phyloP scores from a whole-genome alignment of 2,113 vertebrate species.

The Phoxinus phoxinus region DNA sequence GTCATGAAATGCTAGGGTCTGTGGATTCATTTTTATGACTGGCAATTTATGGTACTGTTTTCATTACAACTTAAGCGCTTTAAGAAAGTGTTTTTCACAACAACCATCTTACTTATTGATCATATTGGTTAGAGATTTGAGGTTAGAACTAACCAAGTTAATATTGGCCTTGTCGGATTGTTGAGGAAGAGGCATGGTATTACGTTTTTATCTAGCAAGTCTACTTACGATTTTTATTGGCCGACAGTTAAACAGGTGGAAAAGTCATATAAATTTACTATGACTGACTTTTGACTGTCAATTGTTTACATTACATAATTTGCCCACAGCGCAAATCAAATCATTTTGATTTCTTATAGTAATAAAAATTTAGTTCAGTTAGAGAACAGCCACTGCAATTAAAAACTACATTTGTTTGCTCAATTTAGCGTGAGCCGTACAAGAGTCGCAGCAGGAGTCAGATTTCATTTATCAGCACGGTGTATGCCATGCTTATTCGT shows the following conservation, averaged over 20 bases:
- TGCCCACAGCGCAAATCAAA: no score
- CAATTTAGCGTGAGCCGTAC: no score
- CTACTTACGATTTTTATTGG: background rate
- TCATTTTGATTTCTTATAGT: no score
- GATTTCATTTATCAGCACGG: no score
- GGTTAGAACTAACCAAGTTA: background rate
- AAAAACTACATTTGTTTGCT: no score
- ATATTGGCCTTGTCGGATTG: background rate
- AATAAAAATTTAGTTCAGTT: no score
- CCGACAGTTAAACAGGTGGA: background rate
- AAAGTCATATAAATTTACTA: background rate
- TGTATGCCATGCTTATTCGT: no score
- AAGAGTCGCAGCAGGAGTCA: no score
- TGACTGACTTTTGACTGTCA: background rate
- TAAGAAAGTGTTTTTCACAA: background rate
- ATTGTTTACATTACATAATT: no score
- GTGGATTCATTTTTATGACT: background rate
- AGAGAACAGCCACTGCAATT: no score
- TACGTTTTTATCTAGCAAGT: background rate
- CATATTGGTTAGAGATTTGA: background rate
- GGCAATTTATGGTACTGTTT: slow-evolving; percentile 9
- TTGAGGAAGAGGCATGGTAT: background rate
- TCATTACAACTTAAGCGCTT: background rate
- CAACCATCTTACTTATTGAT: background rate
- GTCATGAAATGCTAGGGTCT: slow-evolving; percentile 21